Conservation (phyloP, 1,140 invertebrate species). For the Drosophila nasuta region DNA sequence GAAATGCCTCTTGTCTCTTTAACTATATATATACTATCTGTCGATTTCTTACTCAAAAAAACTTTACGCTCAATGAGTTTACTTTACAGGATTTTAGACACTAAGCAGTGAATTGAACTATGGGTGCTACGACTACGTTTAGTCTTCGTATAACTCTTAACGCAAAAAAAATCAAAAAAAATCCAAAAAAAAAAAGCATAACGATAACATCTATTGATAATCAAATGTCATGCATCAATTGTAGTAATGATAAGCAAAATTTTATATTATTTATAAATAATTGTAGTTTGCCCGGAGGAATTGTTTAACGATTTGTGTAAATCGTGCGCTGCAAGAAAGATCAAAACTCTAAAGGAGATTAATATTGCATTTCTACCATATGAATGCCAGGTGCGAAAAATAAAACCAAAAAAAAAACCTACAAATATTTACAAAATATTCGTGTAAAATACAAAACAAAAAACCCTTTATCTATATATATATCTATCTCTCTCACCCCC, state of each 20-base stretch:
- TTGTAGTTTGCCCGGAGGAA: conserved; percentile 93
- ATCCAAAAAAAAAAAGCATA: conserved; percentile 10
- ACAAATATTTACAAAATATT: conserved; percentile 15
- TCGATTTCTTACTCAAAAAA: conserved; percentile 6
- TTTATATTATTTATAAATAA: conserved; percentile 62
- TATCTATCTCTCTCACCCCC: conserved; percentile 7
- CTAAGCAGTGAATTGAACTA: conserved; percentile 15
- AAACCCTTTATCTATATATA: conserved; percentile 12
- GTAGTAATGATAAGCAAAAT: conserved; percentile 39
- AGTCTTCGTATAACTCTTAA: conserved; percentile 5
- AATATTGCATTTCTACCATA: conserved; percentile 99
- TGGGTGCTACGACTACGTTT: conserved; percentile 17
- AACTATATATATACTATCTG: not conserved
- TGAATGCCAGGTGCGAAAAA: conserved; percentile 95
- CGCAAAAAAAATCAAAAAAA: too few relatives aligned
- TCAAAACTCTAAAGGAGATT: conserved; percentile 99
- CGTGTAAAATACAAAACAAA: conserved; percentile 31
- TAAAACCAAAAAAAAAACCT: conserved; percentile 38
- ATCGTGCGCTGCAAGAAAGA: conserved; percentile 96
- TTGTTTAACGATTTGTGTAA: conserved; percentile 98
- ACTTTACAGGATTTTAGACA: conserved; percentile 32
- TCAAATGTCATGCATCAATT: conserved; percentile 7
- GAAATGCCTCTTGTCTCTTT: not conserved
- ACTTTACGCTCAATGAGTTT: conserved; percentile 31
- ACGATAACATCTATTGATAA: conserved; percentile 24